Evolutionary conservation across 2,113 vertebrate species (phyloP).

Genomic region (Aldabrachelys gigantea): DNA sequence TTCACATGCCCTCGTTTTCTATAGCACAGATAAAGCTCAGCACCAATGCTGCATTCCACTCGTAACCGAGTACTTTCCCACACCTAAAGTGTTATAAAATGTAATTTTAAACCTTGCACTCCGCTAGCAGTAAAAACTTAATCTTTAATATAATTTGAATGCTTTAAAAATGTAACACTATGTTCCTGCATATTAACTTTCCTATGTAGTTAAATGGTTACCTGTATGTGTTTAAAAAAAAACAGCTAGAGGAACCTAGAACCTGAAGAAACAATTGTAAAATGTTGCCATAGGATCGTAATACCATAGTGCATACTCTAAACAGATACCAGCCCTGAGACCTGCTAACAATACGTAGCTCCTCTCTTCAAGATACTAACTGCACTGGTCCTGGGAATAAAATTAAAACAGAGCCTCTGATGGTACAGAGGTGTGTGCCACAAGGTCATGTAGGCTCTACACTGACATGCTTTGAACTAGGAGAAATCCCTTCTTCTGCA

Average conservation of each 20-base stretch:
- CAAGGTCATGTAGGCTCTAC: background rate
- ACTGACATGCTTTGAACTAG: background rate
- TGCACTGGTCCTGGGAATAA: background rate
- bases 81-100: background rate
- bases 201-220: background rate
- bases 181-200: background rate
- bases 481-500: background rate
- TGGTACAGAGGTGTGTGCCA: background rate
- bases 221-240: background rate
- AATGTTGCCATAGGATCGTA: background rate
- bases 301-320: background rate
- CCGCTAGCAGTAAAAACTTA: background rate
- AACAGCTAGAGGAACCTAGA: background rate
- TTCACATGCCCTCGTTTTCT: background rate
- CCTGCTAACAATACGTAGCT: background rate
- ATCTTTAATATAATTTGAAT: background rate
- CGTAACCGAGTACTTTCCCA: background rate
- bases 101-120: background rate
- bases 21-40: background rate
- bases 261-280: background rate
- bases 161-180: background rate
- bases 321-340: background rate
- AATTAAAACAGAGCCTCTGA: background rate
- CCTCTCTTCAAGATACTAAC: background rate
- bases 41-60: background rate